Evolutionary conservation across 2,797 vertebrate genomes (phyloP).

Genomic region (Columba guinea): DNA sequence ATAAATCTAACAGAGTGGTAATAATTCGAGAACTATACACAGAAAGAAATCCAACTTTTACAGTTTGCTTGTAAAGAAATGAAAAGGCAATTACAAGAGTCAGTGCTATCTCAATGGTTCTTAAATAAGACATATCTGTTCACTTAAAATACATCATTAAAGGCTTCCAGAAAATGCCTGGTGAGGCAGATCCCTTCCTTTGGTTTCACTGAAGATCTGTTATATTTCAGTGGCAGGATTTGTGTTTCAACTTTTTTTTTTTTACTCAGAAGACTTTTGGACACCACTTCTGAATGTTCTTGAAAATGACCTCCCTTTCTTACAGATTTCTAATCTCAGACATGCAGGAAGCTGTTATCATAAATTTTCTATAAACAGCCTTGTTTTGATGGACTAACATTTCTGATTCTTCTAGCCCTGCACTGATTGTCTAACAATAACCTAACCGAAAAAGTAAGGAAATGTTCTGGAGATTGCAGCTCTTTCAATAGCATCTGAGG

Average conservation of each 20-base stretch:
- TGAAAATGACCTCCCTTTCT: not conserved
- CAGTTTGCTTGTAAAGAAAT: not conserved
- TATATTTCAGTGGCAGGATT: not conserved
- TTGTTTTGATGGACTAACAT: not conserved
- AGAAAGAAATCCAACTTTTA: not conserved
- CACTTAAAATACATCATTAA: not conserved
- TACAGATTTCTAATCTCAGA: not conserved
- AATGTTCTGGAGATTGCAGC: not conserved
- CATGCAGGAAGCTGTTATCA: conserved; percentile 17
- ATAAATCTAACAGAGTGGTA: not conserved
- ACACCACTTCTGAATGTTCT: not conserved
- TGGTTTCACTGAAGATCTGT: not conserved
- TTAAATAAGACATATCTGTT: not conserved
- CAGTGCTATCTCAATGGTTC: not conserved
- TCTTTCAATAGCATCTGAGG: not conserved
- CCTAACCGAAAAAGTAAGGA: not conserved
- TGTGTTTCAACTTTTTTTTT: not conserved
- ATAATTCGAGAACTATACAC: not conserved
- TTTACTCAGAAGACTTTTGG: not conserved
- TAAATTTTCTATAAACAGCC: not conserved
- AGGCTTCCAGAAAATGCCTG: not conserved
- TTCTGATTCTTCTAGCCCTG: not conserved
- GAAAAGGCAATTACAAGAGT: not conserved
- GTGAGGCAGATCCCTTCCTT: not conserved
- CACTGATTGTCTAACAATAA: not conserved